Conservation (phyloP, 2,797 vertebrate genomes). For the Perodicticus potto region DNA sequence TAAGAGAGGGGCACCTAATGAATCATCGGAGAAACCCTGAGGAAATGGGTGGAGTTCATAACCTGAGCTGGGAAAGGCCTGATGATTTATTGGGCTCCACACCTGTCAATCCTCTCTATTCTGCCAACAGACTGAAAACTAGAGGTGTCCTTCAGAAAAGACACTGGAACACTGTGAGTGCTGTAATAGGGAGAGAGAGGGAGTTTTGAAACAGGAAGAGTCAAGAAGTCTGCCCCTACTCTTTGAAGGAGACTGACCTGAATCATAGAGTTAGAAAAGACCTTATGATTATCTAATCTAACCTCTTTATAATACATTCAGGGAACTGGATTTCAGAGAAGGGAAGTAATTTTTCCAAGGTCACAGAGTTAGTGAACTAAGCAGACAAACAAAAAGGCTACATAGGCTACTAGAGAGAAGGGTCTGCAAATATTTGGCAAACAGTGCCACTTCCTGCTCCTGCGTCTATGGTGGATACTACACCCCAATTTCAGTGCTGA, state of each 20-base stretch:
- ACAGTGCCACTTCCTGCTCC: not conserved
- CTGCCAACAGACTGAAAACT: slow-evolving; percentile 39
- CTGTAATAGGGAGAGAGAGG: not conserved
- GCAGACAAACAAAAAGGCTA: not conserved
- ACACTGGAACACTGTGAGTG: not conserved
- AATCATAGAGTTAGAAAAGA: slow-evolving; percentile 45
- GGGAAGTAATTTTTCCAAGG: slow-evolving; percentile 41
- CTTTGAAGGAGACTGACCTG: slow-evolving; percentile 5
- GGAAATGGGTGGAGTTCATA: slow-evolving; percentile 25
- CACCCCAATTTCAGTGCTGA: slow-evolving; percentile 17
- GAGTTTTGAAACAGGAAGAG: slow-evolving; percentile 31
- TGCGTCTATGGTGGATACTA: not conserved
- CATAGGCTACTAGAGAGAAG: not conserved
- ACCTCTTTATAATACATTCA: slow-evolving; percentile 52
- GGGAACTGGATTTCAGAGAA: slow-evolving; percentile 41
- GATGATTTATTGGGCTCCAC: slow-evolving; percentile 33
- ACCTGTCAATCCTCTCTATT: slow-evolving; percentile 43
- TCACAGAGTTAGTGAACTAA: slow-evolving; percentile 39
- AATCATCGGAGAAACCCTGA: slow-evolving; percentile 68
- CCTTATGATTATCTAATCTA: not conserved
- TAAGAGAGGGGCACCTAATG: slow-evolving; percentile 55
- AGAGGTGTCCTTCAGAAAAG: slow-evolving; percentile 39
- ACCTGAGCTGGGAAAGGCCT: slow-evolving; percentile 53
- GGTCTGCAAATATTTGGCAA: slow-evolving; percentile 40
- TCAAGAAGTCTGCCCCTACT: not conserved